A percentile compares a stretch with the other conserved stretches of the same genome.
Conservation (phyloP, 1,140 invertebrate genomes). For the Drosophila suzukii region DNA sequence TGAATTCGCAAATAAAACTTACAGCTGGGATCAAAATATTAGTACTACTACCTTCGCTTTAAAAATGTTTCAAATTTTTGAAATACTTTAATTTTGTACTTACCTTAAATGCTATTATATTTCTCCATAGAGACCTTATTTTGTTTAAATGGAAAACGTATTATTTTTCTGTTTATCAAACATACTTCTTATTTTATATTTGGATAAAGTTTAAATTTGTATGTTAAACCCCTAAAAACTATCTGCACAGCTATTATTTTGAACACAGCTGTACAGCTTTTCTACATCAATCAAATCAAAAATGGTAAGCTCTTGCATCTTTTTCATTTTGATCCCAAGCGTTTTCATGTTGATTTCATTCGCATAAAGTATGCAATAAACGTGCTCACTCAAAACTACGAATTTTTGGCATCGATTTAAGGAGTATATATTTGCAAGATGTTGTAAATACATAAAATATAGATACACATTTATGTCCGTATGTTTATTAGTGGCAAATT, state of each 20-base stretch:
- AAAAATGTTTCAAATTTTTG: too few relatives aligned
- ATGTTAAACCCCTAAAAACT: too few relatives aligned
- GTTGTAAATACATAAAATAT: constrained; percentile 12
- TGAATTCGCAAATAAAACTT: constrained; percentile 4
- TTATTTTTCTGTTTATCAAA: neutral
- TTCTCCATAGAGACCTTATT: too few relatives aligned
- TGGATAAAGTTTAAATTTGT: too few relatives aligned
- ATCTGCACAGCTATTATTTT: neutral
- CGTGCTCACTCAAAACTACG: constrained; percentile 30
- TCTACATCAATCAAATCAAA: constrained; percentile 47
- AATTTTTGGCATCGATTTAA: constrained; percentile 59
- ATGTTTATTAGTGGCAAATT: constrained; percentile 16
- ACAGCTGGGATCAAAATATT: neutral
- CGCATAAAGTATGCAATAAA: constrained; percentile 31
- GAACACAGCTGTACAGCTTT: constrained; percentile 5
- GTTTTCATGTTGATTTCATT: constrained; percentile 28
- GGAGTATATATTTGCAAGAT: constrained; percentile 14
- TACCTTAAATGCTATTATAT: too few relatives aligned
- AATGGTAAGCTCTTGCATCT: constrained; percentile 26
- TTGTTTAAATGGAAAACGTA: too few relatives aligned
- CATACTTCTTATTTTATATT: neutral
- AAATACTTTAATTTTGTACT: too few relatives aligned
- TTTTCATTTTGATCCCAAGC: constrained; percentile 5
- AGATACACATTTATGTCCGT: constrained; percentile 11
- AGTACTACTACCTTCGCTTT: neutral